These are phyloP conservation scores for Hylaeus volcanicus DNA, from an alignment of 1,140 invertebrate species.

Conservation along the genomic window DNA sequence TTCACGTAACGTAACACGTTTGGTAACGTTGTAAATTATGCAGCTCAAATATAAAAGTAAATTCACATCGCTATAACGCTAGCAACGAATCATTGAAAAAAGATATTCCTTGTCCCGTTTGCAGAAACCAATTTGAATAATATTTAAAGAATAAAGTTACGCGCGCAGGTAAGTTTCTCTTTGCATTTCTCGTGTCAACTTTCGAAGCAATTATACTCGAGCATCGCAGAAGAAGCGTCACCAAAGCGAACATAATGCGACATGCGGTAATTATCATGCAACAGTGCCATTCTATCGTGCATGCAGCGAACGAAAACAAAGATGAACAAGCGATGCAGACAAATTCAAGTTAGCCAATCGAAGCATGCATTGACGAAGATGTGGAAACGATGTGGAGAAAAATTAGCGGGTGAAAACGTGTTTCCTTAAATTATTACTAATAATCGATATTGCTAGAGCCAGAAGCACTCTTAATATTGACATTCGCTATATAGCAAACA, in stretches of 20 bases:
- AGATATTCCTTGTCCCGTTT: constrained; percentile 17
- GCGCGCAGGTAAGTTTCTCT: background rate
- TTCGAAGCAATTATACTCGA: constrained; percentile 13
- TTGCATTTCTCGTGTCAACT: background rate
- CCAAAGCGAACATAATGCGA: constrained; percentile 43
- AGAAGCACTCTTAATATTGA: constrained; percentile 46
- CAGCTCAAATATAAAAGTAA: too few relatives aligned
- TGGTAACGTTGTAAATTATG: too few relatives aligned
- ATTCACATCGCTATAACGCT: too few relatives aligned
- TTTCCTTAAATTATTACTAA: constrained; percentile 5
- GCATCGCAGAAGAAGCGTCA: constrained; percentile 22
- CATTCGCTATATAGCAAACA: constrained; percentile 28
- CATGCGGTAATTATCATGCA: constrained; percentile 36
- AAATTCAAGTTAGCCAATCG: background rate
- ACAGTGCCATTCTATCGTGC: constrained; percentile 11
- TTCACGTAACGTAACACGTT: too few relatives aligned
- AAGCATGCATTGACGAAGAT: constrained; percentile 16
- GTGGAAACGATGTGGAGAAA: background rate
- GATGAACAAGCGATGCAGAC: background rate
- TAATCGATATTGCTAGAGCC: constrained; percentile 12
- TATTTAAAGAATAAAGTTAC: background rate
- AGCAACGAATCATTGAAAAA: background rate
- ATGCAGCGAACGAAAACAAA: constrained; percentile 28
- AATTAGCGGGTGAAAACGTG: background rate
- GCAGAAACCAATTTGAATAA: background rate